phyloP scores from a whole-genome alignment of 2,888 invertebrate species.

The Athalia rosae region DNA sequence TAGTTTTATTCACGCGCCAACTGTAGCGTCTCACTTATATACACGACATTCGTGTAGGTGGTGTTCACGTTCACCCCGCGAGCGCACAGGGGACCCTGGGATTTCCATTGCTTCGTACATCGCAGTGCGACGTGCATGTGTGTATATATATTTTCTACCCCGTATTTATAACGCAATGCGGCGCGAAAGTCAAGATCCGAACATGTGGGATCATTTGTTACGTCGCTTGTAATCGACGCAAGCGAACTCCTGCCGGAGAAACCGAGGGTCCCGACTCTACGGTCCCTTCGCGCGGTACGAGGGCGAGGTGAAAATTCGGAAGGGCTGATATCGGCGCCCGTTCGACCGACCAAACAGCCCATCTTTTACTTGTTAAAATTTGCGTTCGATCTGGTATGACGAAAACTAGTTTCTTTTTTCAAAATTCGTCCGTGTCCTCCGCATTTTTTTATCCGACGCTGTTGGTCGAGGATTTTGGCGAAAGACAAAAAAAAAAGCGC shows the following conservation, averaged over 20 bases:
- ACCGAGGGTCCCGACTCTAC: not conserved
- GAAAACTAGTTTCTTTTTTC: no score
- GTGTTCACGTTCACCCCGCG: not conserved
- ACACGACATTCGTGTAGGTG: not conserved
- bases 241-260: slow-evolving; percentile 7
- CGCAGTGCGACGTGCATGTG: not conserved
- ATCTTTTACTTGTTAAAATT: no score
- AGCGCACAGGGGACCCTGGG: not conserved
- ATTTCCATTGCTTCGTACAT: not conserved
- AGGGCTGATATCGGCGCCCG: slow-evolving; percentile 23
- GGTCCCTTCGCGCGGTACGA: not conserved
- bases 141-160: not conserved
- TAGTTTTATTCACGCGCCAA: slow-evolving; percentile 57
- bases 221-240: slow-evolving; percentile 50
- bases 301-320: slow-evolving; percentile 14
- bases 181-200: slow-evolving; percentile 67
- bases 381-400: no score
- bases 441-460: no score
- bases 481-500: not conserved
- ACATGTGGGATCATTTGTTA: slow-evolving; percentile 74
- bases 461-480: not conserved
- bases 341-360: slow-evolving; percentile 12
- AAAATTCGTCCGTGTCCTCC: no score
- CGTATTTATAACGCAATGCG: slow-evolving; percentile 24
- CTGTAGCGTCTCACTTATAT: slow-evolving; percentile 55